phyloP scores from a whole-genome alignment of 2,113 vertebrate species.

The Tachysurus fulvidraco region DNA sequence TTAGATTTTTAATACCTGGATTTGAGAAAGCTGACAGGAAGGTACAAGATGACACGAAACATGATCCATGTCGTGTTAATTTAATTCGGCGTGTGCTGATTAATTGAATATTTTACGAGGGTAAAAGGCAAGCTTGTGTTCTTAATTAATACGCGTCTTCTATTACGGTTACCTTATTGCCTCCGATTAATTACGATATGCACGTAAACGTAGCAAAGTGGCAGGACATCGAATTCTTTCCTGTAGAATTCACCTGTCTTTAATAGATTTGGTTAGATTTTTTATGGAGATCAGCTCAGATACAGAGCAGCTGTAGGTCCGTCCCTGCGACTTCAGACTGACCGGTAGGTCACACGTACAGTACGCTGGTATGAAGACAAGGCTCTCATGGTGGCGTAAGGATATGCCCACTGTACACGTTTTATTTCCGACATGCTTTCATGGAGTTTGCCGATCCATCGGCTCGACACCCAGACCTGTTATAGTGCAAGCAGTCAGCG shows the following conservation, averaged over 20 bases:
- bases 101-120: conserved; percentile 3
- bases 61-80: not conserved
- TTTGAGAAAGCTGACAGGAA: not conserved
- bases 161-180: conserved; percentile 32
- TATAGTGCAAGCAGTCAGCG: not conserved
- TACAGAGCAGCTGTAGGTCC: not conserved
- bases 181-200: not conserved
- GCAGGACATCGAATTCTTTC: not conserved
- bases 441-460: conserved; percentile 2
- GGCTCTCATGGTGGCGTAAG: not conserved
- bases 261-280: not conserved
- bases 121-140: conserved; percentile 7
- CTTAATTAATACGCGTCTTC: conserved; percentile 18
- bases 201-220: not conserved
- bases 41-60: not conserved
- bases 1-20: not conserved
- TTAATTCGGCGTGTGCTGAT: not conserved
- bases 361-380: conserved; percentile 5
- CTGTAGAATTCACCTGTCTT: not conserved
- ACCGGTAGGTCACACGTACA: conserved; percentile 3
- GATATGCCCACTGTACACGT: not conserved
- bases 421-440: not conserved
- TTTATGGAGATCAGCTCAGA: not conserved
- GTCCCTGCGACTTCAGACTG: not conserved
- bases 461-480: not conserved